Percentiles rank a stretch among this genome's conserved stretches.
phyloP scores from a whole-genome alignment of 2,113 vertebrate species.

The Cheilinus undulatus region DNA sequence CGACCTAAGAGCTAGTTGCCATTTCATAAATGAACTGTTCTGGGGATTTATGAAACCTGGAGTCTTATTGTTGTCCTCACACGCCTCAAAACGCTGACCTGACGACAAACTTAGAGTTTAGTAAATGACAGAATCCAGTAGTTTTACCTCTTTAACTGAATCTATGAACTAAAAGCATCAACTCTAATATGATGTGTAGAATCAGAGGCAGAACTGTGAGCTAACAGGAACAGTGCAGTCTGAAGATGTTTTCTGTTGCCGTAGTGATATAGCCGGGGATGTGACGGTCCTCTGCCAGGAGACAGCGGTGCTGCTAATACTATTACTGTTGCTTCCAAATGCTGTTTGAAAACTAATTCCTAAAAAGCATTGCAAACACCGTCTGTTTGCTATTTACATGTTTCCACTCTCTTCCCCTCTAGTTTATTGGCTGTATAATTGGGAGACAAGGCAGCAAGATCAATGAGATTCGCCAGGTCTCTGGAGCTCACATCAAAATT shows the following conservation, averaged over 20 bases:
- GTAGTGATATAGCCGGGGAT: background rate
- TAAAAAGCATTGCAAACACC: conserved; percentile 22
- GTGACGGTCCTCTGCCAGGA: background rate
- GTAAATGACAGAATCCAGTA: no score
- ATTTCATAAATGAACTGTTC: no score
- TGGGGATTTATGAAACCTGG: no score
- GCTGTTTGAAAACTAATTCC: conserved; percentile 38
- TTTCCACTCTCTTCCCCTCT: conserved; percentile 62
- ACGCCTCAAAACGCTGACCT: no score
- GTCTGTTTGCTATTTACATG: conserved; percentile 54
- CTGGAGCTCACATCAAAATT: conserved; percentile 97
- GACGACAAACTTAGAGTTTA: no score
- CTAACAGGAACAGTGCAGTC: background rate
- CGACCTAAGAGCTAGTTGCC: no score
- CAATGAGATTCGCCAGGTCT: conserved; percentile 98
- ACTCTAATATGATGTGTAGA: no score
- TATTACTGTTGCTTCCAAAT: background rate
- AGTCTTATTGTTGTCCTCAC: no score
- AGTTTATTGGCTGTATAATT: conserved; percentile 98
- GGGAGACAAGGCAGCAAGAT: conserved; percentile 97
- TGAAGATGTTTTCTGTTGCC: background rate
- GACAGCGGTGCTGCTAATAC: background rate
- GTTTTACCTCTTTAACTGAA: no score
- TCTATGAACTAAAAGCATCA: no score
- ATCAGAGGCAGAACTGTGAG: background rate